Evolutionary conservation across 2,113 vertebrate species (phyloP).

Genomic region (Psittacula cyanocephala): DNA sequence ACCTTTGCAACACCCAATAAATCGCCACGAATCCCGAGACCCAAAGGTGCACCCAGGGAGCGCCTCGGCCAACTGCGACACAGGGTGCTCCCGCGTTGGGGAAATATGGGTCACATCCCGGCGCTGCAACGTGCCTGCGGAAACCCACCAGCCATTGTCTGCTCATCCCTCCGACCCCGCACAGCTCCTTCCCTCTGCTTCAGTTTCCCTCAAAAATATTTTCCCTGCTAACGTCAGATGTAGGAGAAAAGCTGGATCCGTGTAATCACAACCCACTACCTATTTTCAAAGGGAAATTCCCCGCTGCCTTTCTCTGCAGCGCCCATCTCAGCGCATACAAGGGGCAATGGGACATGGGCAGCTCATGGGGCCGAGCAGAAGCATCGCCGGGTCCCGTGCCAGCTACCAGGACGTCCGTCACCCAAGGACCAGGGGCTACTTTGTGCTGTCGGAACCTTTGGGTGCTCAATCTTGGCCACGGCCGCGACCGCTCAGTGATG

Average conservation of each 20-base stretch:
- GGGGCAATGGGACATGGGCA: fast-evolving
- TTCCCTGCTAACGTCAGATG: background rate
- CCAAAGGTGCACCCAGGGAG: background rate
- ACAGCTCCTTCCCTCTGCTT: background rate
- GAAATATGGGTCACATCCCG: constrained; percentile 33
- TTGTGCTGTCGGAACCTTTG: background rate
- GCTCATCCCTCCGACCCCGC: background rate
- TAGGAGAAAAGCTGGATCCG: background rate
- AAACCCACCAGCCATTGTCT: constrained; percentile 12
- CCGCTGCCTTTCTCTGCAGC: background rate
- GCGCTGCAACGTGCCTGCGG: background rate
- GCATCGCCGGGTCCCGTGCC: fast-evolving
- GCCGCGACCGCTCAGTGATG: fast-evolving
- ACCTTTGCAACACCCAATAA: background rate
- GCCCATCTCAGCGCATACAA: background rate
- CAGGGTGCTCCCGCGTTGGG: background rate
- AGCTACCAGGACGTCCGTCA: fast-evolving
- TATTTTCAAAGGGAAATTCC: background rate
- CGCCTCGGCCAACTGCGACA: background rate
- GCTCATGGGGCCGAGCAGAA: background rate
- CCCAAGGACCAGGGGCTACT: fast-evolving
- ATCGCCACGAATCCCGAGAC: background rate
- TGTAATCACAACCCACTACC: background rate
- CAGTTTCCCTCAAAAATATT: background rate
- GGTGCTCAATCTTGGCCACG: background rate